A percentile compares a stretch with the other conserved stretches of the same genome.
Conservation (phyloP, 2,888 invertebrate genomes). For the Xestia sexstrigata region DNA sequence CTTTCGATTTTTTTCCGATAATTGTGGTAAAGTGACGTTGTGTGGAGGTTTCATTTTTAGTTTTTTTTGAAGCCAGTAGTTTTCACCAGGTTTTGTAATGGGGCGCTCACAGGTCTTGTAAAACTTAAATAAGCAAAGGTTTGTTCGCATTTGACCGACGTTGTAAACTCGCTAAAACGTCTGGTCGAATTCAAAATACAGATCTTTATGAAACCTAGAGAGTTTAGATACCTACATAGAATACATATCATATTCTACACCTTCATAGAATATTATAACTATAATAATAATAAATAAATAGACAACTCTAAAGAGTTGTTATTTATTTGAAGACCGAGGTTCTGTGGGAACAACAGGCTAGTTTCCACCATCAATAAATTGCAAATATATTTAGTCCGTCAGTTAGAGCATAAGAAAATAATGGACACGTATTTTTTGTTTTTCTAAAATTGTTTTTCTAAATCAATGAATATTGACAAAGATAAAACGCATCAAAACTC, state of each 20-base stretch:
- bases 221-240: not conserved
- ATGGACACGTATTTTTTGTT: too few species aligned
- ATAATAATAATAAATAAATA: too few species aligned
- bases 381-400: too few species aligned
- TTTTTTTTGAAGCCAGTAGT: slow-evolving; percentile 1
- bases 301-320: too few species aligned
- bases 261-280: too few species aligned
- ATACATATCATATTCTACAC: not conserved
- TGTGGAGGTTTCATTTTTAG: not conserved
- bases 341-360: not conserved
- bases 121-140: not conserved
- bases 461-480: too few species aligned
- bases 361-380: too few species aligned
- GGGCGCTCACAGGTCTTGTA: too few species aligned
- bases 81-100: not conserved
- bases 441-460: too few species aligned
- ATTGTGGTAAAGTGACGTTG: not conserved
- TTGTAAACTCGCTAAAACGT: not conserved
- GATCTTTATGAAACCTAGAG: too few species aligned
- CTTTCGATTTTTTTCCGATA: not conserved
- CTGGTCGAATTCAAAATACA: not conserved
- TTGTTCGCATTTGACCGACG: slow-evolving; percentile 3
- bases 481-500: too few species aligned
- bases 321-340: not conserved
- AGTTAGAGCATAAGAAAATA: too few species aligned